phyloP scores from a whole-genome alignment of 2,888 invertebrate genomes.

The Ferdinandea cuprea region DNA sequence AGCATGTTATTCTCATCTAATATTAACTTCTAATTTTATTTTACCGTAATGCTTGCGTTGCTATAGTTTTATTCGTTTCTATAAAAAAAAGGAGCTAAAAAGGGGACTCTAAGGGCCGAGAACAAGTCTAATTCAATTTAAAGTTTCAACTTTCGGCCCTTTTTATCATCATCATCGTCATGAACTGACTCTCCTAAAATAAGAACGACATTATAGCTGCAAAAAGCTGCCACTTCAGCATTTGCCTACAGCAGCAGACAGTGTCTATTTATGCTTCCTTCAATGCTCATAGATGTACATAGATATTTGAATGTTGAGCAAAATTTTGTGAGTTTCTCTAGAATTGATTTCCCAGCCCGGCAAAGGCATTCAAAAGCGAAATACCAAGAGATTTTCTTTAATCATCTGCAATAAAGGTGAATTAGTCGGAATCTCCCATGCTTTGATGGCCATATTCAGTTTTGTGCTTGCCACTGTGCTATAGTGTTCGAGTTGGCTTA shows the following conservation, averaged over 20 bases:
- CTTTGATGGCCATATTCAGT: no score
- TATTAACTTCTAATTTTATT: slow-evolving; percentile 35
- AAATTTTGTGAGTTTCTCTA: slow-evolving; percentile 7
- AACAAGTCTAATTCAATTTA: slow-evolving; percentile 45
- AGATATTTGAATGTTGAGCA: neutral
- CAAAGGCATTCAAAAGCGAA: slow-evolving; percentile 18
- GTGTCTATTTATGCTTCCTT: neutral
- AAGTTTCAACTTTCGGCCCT: slow-evolving; percentile 44
- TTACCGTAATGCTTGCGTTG: neutral
- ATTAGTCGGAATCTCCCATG: slow-evolving; percentile 32
- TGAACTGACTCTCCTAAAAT: slow-evolving; percentile 1
- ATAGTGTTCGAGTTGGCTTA: neutral
- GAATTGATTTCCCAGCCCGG: slow-evolving; percentile 45
- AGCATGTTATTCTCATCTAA: slow-evolving; percentile 23
- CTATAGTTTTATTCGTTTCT: neutral
- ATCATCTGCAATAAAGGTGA: slow-evolving; percentile 58
- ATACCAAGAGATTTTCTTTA: slow-evolving; percentile 44
- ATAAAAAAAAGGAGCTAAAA: neutral
- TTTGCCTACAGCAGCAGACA: slow-evolving; percentile 15
- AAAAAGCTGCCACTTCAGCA: slow-evolving; percentile 12
- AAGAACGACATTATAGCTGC: neutral
- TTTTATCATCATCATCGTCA: slow-evolving; percentile 23
- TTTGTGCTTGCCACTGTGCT: neutral
- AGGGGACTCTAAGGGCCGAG: neutral
- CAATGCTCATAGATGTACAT: neutral